phyloP scores from a whole-genome alignment of 2,113 vertebrate genomes.

The Axis porcinus region DNA sequence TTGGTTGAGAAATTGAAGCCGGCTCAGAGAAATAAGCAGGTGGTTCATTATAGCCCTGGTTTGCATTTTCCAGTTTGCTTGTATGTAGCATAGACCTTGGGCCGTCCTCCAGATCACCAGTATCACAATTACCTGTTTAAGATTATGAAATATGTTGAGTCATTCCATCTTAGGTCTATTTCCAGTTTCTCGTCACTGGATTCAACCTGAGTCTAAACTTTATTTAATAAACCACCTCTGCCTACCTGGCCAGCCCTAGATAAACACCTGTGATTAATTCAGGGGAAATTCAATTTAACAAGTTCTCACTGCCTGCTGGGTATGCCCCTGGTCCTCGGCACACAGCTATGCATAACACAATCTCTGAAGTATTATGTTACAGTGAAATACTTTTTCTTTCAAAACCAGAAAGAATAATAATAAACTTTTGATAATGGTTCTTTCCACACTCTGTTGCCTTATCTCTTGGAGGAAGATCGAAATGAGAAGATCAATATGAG shows the following conservation, averaged over 20 bases:
- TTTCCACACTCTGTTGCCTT: constrained; percentile 51
- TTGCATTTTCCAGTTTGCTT: constrained; percentile 18
- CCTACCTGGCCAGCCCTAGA: not conserved
- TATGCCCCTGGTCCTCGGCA: not conserved
- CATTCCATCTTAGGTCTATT: not conserved
- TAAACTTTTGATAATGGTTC: constrained; percentile 50
- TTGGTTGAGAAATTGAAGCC: constrained; percentile 27
- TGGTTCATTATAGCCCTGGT: not conserved
- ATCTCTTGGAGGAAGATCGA: constrained; percentile 52
- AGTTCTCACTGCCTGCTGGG: not conserved
- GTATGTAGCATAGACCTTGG: constrained; percentile 14
- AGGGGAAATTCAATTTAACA: not conserved
- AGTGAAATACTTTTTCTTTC: not conserved
- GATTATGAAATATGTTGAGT: not conserved
- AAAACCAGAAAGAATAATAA: constrained; percentile 21
- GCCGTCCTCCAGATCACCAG: not conserved
- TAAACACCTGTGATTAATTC: not conserved
- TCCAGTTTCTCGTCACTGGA: not conserved
- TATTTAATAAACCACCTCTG: not conserved
- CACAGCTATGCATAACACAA: not conserved
- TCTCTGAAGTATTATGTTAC: not conserved
- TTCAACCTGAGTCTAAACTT: not conserved
- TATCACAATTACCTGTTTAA: constrained; percentile 13
- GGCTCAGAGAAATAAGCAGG: constrained; percentile 13
- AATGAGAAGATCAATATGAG: not conserved